These are phyloP conservation scores for Amblyjoppa fuscipennis DNA, from an alignment of 2,888 invertebrate genomes.

Conservation along the genomic window DNA sequence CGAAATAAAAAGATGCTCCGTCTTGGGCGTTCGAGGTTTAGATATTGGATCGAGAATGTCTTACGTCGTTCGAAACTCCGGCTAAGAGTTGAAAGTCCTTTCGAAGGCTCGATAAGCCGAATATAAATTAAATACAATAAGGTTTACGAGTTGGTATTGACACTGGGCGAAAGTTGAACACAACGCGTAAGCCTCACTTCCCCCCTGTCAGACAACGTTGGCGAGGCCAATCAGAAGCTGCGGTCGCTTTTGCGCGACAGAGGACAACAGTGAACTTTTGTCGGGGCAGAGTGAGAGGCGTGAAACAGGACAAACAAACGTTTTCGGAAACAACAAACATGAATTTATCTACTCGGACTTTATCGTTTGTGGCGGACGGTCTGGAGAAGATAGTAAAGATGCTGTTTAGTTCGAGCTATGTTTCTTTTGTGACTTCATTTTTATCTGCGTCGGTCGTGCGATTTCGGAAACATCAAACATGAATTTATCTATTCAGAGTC, in stretches of 20 bases:
- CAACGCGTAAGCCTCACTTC: slow-evolving; percentile 32
- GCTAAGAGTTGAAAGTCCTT: slow-evolving; percentile 5
- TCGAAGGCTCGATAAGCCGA: background rate
- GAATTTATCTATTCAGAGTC: too few species aligned
- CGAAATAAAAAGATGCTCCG: background rate
- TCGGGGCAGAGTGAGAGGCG: slow-evolving; percentile 3
- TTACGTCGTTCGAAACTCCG: slow-evolving; percentile 28
- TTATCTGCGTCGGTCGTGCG: too few species aligned
- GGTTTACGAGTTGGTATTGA: slow-evolving; percentile 26
- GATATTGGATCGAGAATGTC: background rate
- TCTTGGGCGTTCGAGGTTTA: background rate
- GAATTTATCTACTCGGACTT: background rate
- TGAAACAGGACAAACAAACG: background rate
- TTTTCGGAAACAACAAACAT: slow-evolving; percentile 1
- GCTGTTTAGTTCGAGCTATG: too few species aligned
- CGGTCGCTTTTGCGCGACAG: slow-evolving; percentile 41
- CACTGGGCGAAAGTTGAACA: slow-evolving; percentile 54
- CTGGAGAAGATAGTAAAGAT: background rate
- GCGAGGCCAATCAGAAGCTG: slow-evolving; percentile 31
- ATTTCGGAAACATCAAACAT: too few species aligned
- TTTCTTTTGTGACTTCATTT: too few species aligned
- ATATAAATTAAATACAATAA: slow-evolving; percentile 19
- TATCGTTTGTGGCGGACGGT: background rate
- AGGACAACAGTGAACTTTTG: slow-evolving; percentile 31
- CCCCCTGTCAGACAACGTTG: background rate